These are phyloP conservation scores for Whitmania pigra DNA, from an alignment of 1,140 invertebrate species.

Conservation along the genomic window DNA sequence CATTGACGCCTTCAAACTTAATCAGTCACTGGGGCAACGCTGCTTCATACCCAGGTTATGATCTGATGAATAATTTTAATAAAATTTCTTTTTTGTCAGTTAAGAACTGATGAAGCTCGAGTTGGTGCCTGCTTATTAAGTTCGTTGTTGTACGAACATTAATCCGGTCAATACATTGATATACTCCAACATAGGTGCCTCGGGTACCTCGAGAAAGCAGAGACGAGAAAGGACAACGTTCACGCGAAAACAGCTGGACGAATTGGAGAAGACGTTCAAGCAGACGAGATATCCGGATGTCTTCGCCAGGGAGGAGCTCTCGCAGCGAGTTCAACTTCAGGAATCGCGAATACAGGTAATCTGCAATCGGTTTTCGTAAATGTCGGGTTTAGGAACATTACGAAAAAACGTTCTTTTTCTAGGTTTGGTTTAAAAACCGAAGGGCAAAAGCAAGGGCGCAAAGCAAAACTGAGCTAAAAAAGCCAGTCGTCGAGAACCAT, in stretches of 20 bases:
- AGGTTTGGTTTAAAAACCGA: conserved; percentile 17
- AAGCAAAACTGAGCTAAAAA: neutral
- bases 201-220: neutral
- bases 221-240: conserved; percentile 65
- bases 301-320: conserved; percentile 83
- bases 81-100: no score
- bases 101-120: no score
- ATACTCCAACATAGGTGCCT: neutral
- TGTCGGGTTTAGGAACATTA: neutral
- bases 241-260: conserved; percentile 84
- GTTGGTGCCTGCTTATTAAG: no score
- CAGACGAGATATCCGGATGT: conserved; percentile 90
- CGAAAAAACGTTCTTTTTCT: neutral
- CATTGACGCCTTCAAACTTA: no score
- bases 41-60: no score
- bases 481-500: no score
- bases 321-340: conserved; percentile 71
- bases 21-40: no score
- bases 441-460: conserved; percentile 6
- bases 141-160: no score
- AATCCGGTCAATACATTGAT: no score
- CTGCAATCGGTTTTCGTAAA: neutral
- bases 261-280: conserved; percentile 82
- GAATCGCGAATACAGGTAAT: conserved; percentile 80
- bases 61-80: no score